Base-by-base conservation (phyloP, 2,888 invertebrate genomes). In the Sturmia bella region DNA sequence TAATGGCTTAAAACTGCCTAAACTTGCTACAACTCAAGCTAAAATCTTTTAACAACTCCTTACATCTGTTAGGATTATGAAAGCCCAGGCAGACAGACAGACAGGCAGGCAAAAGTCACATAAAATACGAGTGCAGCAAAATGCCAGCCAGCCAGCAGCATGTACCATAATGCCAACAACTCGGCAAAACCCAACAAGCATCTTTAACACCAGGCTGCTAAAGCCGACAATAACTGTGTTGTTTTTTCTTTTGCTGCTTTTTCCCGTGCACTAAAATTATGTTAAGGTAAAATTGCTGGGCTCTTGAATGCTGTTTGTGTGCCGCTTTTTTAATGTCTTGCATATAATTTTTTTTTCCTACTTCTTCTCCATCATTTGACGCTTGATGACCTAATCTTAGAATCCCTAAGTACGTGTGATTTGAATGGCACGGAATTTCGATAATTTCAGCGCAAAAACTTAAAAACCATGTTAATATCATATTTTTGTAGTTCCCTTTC, bases 381-480 rank as follows among this genome's bases (percentile, higher is more conserved):
- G 27, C 24, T 73, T 54, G 72, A 66, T 79, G 66, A 68, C 77
- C 75, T 76, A 76, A 76, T 75, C 83, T 79, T 43, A 68, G 75
- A 50, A 72, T 57, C 73, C 79, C 75, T 70, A 57, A 56, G 72
- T 83, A 79, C 83, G 80, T 84, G 84, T 75, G 85, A 85, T 85
- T 83, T 83, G 81, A 85, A 83, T 84, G 84, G 85, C 85, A 85
- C 83, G 85, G 83, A 85, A 81, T 80, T 80, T 81, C 83, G 85
- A 85, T 85, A 85, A 85, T 77, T 85, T 85, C 80, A 79, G 63
- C 80, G 68, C 72, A 80, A 48, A 64, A 50, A 48, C 56, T 39
- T 66, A 48, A 74, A 70, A 70, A 21, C 74, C 74, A 59, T 78
- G 64, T 82, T 82, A 82, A 82, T 82, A 78, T 70, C 66, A 63